Evolutionary conservation across 2,888 invertebrate species (phyloP).

Genomic region (Rhogogaster chlorosoma): DNA sequence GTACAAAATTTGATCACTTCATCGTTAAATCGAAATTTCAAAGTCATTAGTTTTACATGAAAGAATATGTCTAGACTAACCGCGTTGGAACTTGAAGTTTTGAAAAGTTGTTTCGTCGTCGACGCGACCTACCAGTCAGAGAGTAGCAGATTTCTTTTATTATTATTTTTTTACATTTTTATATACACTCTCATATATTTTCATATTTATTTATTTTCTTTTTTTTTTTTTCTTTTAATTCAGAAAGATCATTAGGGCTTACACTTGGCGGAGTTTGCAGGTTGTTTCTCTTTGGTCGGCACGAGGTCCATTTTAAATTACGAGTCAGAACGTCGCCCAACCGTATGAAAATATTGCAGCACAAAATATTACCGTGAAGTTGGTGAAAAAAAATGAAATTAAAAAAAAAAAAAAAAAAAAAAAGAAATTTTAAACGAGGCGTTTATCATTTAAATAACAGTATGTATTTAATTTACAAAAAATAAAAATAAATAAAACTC

Average conservation of each 20-base stretch:
- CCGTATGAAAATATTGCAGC: conserved; percentile 6
- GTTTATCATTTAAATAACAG: neutral
- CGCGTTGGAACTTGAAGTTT: neutral
- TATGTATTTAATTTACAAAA: neutral
- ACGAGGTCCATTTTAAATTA: conserved; percentile 30
- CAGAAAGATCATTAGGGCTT: conserved; percentile 37
- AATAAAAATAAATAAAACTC: neutral
- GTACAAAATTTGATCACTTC: neutral
- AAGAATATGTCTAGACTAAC: neutral
- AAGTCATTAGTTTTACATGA: neutral
- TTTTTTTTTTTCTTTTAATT: conserved; percentile 21
- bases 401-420: neutral
- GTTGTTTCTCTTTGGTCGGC: conserved; percentile 27
- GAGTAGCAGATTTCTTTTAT: conserved; percentile 2
- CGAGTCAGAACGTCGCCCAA: conserved; percentile 16
- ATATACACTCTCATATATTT: neutral
- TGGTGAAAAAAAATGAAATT: neutral
- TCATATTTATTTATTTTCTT: neutral
- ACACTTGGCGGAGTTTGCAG: conserved; percentile 39
- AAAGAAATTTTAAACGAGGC: neutral
- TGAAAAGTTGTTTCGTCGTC: neutral
- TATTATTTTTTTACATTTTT: neutral
- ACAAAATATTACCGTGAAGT: neutral
- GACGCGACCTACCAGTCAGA: neutral
- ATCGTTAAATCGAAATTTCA: neutral